Conservation (phyloP, 2,797 vertebrate species). For the Myotis myotis region DNA sequence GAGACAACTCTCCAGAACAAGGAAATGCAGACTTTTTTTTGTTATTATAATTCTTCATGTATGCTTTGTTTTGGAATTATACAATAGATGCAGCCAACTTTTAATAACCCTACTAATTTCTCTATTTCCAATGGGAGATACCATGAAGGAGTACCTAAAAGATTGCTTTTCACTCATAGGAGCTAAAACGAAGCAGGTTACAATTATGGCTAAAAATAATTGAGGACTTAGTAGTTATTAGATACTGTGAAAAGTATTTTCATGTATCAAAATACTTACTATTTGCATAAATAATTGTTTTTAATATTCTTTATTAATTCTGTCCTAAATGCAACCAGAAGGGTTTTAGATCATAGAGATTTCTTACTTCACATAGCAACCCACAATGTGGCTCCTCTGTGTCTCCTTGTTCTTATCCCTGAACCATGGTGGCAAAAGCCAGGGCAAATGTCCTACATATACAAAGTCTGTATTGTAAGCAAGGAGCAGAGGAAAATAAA, state of each 20-base stretch:
- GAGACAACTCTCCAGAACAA: neutral
- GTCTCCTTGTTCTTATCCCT: neutral
- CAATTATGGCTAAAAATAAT: too few species aligned
- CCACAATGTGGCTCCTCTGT: too few species aligned
- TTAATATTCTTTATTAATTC: neutral
- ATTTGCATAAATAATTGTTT: neutral
- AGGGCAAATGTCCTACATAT: neutral
- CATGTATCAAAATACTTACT: neutral
- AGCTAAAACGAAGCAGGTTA: neutral
- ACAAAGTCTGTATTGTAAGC: neutral
- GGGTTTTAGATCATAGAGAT: neutral
- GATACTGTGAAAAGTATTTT: neutral
- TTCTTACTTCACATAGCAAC: neutral
- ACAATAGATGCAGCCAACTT: neutral
- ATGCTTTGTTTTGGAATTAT: neutral
- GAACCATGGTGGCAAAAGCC: too few species aligned
- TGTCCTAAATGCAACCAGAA: neutral
- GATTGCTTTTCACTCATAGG: neutral
- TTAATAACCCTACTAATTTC: neutral
- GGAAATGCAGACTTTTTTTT: neutral
- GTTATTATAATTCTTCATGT: neutral
- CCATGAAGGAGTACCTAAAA: neutral
- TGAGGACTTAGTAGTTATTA: neutral
- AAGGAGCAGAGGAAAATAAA: neutral
- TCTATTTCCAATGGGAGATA: neutral